A percentile compares a stretch with the other conserved stretches of the same genome.
These are phyloP conservation scores for Microctenopoma stevenorrisi DNA, from an alignment of 2,797 vertebrate genomes.

Conservation along the genomic window DNA sequence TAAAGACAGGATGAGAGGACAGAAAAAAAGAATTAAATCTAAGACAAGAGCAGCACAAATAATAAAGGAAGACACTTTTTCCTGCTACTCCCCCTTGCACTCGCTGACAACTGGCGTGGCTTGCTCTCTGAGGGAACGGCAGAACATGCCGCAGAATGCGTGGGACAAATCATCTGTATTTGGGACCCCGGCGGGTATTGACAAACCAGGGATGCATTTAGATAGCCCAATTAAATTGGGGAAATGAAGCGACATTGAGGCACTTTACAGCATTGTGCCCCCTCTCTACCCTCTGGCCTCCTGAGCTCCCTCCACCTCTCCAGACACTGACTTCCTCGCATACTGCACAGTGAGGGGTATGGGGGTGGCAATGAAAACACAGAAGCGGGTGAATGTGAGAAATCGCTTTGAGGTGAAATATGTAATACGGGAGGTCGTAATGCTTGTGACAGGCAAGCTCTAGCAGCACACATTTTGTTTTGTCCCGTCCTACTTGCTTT, in stretches of 20 bases:
- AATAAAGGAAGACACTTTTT: constrained; percentile 36
- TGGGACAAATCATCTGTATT: constrained; percentile 87
- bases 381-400: constrained; percentile 41
- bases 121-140: constrained; percentile 65
- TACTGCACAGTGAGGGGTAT: constrained; percentile 31
- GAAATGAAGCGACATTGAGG: constrained; percentile 82
- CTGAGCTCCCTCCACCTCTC: constrained; percentile 56
- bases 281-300: constrained; percentile 62
- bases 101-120: constrained; percentile 66
- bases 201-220: constrained; percentile 87
- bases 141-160: constrained; percentile 79
- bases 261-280: constrained; percentile 73
- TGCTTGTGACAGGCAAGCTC: constrained; percentile 27
- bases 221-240: constrained; percentile 87
- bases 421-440: constrained; percentile 18
- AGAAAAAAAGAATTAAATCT: constrained; percentile 8
- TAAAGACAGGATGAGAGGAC: constrained; percentile 10
- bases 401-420: constrained; percentile 58
- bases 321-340: constrained; percentile 57
- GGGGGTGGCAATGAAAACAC: constrained; percentile 47
- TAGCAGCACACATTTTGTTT: constrained; percentile 7
- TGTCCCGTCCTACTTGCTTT: constrained; percentile 16
- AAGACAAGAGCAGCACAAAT: constrained; percentile 8
- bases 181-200: constrained; percentile 82
- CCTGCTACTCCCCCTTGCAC: constrained; percentile 71